Evolutionary conservation across 2,888 invertebrate genomes (phyloP), one percentile per base, ranked within the genome.

Genomic region (Ophioninae sp.): DNA sequence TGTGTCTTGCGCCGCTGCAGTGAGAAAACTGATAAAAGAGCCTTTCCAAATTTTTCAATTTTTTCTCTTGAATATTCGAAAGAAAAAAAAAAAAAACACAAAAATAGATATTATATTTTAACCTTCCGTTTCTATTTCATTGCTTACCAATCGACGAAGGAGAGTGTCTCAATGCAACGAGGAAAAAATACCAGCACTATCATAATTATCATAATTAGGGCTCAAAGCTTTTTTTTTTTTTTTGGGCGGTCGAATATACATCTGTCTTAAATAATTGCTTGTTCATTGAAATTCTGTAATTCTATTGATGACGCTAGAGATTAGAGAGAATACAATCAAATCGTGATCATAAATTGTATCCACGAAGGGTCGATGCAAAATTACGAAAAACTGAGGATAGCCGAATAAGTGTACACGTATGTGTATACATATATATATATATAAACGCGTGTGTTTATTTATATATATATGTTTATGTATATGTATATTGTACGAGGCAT

Each of bases 111-210:
- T 75, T 30, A 79, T 85, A 82, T 85, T 85, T 88, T 90, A 90
- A 90, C 87, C 84, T 89, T 84, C 77, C 87, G 88, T 91, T 91
- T 90, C 90, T 89, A 89, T 90, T 91, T 91, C 89, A 91, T 90
- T 91, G 91, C 91, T 89, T 90, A 88, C 91, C 91, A 85, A 89
- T 87, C 88, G 86, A 87, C 88, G 87, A 91, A 91, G 91, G 91
- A 91, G 90, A 91, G 88, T 91, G 90, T 89, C 89, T 91, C 84
- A 91, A 91, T 87, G 89, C 90, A 85, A 89, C 89, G 87, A 91
- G 90, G 89, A 91, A 91, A 91, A 91, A 91, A 89, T 91, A 90
- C 86, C 91, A 90, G 84, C 90, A 91, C 86, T 91, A 89, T 87
- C 87, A 88, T 81, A 89, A 89, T 88, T 91, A 89, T 82, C 87